Percentiles rank a stretch among this genome's conserved stretches.
These are phyloP conservation scores for cattle (Bos taurus) DNA, from an alignment of 2,113 vertebrate genomes.

Conservation along the genomic window DNA sequence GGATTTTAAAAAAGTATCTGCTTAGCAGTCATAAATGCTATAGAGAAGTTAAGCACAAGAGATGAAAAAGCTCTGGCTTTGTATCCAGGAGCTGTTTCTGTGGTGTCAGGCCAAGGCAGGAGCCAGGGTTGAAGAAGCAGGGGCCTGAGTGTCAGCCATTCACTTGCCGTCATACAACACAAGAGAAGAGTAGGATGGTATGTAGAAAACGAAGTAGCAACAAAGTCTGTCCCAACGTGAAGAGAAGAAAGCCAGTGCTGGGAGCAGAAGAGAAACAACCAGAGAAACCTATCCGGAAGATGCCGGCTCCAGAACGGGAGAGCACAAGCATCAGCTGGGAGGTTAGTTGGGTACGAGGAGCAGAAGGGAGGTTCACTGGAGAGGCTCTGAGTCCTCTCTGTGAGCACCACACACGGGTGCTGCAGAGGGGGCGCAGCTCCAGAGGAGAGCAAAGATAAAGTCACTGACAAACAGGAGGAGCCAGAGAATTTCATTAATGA, in stretches of 20 bases:
- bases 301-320: background rate
- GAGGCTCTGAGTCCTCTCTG: background rate
- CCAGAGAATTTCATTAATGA: background rate
- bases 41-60: background rate
- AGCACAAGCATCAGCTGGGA: background rate
- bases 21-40: background rate
- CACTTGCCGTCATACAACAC: background rate
- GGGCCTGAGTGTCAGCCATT: background rate
- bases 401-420: rapidly evolving
- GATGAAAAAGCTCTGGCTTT: background rate
- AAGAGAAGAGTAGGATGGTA: background rate
- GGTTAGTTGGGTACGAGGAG: background rate
- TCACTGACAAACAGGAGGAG: background rate
- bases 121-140: background rate
- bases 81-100: background rate
- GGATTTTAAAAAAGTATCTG: background rate
- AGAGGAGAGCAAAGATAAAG: background rate
- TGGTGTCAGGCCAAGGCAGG: background rate
- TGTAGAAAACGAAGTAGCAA: background rate
- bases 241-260: background rate
- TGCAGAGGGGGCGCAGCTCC: background rate
- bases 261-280: background rate
- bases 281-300: background rate
- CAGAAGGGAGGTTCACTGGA: background rate
- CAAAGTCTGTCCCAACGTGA: background rate